phyloP scores from a whole-genome alignment of 2,113 vertebrate genomes.

The Microtus montanus region DNA sequence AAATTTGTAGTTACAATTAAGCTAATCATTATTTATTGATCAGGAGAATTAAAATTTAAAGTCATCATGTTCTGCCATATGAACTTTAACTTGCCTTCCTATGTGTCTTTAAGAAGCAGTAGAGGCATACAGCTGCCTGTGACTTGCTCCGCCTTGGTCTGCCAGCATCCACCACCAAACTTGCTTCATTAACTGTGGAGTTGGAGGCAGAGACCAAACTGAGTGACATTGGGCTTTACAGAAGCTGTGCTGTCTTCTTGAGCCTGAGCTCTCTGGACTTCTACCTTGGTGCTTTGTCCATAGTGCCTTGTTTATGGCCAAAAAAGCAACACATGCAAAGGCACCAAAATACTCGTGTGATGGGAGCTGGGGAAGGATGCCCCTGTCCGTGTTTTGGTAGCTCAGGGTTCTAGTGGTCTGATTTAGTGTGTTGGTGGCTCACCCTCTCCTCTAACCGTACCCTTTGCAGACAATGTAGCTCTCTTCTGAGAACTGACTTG shows the following conservation, averaged over 20 bases:
- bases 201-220: neutral
- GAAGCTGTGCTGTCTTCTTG: neutral
- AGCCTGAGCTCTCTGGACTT: neutral
- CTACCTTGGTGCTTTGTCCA: neutral
- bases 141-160: neutral
- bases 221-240: neutral
- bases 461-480: neutral
- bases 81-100: neutral
- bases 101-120: neutral
- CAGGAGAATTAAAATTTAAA: constrained; percentile 27
- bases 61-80: neutral
- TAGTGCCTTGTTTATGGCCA: too few species aligned
- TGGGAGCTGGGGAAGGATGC: neutral
- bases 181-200: neutral
- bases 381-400: neutral
- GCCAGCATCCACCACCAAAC: neutral
- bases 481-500: neutral
- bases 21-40: constrained; percentile 9
- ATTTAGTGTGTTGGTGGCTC: neutral
- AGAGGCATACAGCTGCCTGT: neutral
- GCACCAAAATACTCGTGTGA: neutral
- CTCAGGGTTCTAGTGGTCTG: neutral
- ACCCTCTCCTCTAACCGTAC: neutral
- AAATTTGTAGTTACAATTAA: neutral
- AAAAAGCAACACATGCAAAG: too few species aligned